Conservation (phyloP, 2,888 invertebrate species). For the Euplagia quadripunctaria region DNA sequence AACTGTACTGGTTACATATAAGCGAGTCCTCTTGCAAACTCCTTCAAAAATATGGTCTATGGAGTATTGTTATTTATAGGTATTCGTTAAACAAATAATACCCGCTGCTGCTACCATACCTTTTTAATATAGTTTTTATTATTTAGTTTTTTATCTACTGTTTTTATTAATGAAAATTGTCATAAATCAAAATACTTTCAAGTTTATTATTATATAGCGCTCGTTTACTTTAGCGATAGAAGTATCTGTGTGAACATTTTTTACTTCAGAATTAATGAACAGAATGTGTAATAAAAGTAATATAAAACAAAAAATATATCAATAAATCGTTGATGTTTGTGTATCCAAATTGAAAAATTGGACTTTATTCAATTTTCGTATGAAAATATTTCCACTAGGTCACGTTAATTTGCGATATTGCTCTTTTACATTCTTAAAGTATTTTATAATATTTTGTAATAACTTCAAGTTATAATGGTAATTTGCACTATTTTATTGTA, state of each 20-base stretch:
- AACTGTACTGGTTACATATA: no score
- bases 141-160: neutral
- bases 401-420: neutral
- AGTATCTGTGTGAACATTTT: neutral
- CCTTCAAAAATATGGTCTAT: no score
- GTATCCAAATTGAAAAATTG: slow-evolving; percentile 3
- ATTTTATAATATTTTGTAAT: neutral
- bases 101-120: neutral
- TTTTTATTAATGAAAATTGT: neutral
- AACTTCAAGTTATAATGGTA: neutral
- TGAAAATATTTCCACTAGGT: slow-evolving; percentile 7
- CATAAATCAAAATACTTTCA: neutral
- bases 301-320: neutral
- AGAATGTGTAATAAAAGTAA: slow-evolving; percentile 4
- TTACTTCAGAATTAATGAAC: neutral
- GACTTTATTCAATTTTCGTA: slow-evolving; percentile 3
- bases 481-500: neutral
- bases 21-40: no score
- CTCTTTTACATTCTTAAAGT: neutral
- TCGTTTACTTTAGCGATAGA: neutral
- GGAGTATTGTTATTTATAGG: no score
- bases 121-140: neutral
- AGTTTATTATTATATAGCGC: neutral
- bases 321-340: slow-evolving; percentile 12
- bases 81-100: no score